Evolutionary conservation across 2,888 invertebrate genomes (phyloP).

Genomic region (Melieria crassipennis): DNA sequence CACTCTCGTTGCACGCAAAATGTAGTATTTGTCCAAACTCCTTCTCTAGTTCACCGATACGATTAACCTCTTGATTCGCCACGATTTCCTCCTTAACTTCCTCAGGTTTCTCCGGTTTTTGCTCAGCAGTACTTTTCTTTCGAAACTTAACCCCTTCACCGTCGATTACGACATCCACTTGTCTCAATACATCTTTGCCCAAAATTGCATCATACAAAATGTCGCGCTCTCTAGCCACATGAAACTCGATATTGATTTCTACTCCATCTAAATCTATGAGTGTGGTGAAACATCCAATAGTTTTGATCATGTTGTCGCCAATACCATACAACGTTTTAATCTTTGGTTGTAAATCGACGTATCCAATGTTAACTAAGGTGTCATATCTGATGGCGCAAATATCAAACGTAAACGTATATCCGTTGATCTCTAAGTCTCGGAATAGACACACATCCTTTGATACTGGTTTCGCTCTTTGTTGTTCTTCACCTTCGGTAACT

Average conservation of each 20-base stretch:
- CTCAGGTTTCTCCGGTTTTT: background rate
- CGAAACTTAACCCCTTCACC: constrained; percentile 27
- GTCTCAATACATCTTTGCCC: constrained; percentile 35
- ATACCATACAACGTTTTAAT: constrained; percentile 23
- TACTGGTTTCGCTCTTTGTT: background rate
- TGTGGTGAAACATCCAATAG: constrained; percentile 31
- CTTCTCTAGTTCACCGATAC: background rate
- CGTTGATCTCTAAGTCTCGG: constrained; percentile 20
- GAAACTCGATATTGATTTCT: constrained; percentile 23
- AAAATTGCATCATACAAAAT: constrained; percentile 37
- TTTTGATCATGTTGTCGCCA: constrained; percentile 30
- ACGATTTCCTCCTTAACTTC: background rate
- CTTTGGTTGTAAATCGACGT: constrained; percentile 21
- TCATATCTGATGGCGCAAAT: constrained; percentile 20
- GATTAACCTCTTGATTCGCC: background rate
- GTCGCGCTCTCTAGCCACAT: constrained; percentile 32
- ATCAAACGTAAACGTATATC: constrained; percentile 8
- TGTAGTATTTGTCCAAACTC: background rate
- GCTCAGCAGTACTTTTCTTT: background rate
- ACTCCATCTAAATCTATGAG: constrained; percentile 29
- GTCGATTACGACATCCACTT: constrained; percentile 32
- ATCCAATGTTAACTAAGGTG: constrained; percentile 17
- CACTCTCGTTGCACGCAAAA: background rate
- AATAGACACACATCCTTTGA: constrained; percentile 11
- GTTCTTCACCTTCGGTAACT: constrained; percentile 14